Conservation (phyloP, 2,113 vertebrate genomes). For the Rhagologus leucostigma region DNA sequence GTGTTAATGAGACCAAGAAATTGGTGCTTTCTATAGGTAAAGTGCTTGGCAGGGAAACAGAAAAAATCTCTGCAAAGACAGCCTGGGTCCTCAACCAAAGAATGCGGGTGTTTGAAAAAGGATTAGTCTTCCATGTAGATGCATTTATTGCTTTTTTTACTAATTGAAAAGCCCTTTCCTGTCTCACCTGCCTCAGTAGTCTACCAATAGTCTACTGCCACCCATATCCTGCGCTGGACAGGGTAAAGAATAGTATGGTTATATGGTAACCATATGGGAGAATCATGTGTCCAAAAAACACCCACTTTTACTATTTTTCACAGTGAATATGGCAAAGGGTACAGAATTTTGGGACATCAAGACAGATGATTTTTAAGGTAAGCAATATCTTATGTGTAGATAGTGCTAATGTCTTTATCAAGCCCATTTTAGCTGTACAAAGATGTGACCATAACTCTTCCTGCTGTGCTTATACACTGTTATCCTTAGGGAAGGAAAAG, state of each 20-base stretch:
- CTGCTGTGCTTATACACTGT: neutral
- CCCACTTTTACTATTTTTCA: neutral
- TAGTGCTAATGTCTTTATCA: neutral
- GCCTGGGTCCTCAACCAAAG: neutral
- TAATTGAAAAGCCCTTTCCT: neutral
- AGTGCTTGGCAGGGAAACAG: neutral
- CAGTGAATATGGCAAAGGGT: neutral
- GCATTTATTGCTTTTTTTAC: neutral
- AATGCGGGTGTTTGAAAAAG: neutral
- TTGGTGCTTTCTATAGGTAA: neutral
- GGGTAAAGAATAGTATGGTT: neutral
- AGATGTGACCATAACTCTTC: neutral
- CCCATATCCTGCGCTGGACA: neutral
- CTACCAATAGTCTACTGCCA: neutral
- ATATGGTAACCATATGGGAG: neutral
- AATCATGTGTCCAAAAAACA: neutral
- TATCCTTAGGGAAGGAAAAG: neutral
- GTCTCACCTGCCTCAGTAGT: neutral
- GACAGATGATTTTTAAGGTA: neutral
- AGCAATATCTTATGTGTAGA: neutral
- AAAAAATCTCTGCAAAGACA: neutral
- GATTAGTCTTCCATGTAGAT: neutral
- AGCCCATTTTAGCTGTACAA: neutral
- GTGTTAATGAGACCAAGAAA: neutral
- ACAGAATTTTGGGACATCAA: neutral